Evolutionary conservation across 2,888 invertebrate genomes (phyloP).

Genomic region (Zaprionus obscuricornis): DNA sequence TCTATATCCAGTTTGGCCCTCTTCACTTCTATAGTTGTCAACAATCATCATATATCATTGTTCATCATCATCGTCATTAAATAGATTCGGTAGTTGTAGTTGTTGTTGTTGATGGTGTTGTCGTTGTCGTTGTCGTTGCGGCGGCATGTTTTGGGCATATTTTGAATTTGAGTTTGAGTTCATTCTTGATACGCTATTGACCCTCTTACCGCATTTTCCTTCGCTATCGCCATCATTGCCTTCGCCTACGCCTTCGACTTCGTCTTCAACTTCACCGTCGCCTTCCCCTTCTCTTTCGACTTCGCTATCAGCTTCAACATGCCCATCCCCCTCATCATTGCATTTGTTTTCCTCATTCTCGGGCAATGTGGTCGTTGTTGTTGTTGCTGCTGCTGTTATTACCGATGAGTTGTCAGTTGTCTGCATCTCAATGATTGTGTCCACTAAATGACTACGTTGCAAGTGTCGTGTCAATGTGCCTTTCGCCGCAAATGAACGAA

Average conservation of each 20-base stretch:
- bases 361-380: constrained; percentile 41
- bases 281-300: constrained; percentile 10
- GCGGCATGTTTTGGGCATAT: constrained; percentile 55
- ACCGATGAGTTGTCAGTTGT: constrained; percentile 27
- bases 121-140: constrained; percentile 25
- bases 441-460: constrained; percentile 77
- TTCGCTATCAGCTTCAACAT: too few species aligned
- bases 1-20: constrained; percentile 11
- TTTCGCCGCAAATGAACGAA: constrained; percentile 76
- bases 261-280: neutral
- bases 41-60: constrained; percentile 46
- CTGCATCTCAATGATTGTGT: constrained; percentile 71
- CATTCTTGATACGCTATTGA: constrained; percentile 56
- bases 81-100: too few species aligned
- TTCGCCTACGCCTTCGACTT: constrained; percentile 11
- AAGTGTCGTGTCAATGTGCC: constrained; percentile 66
- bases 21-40: constrained; percentile 27
- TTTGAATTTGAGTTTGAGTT: constrained; percentile 64
- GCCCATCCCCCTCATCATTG: constrained; percentile 29
- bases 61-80: constrained; percentile 26
- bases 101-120: too few species aligned
- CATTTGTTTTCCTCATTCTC: constrained; percentile 24
- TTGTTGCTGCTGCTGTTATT: constrained; percentile 46
- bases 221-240: constrained; percentile 18
- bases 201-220: constrained; percentile 63